Evolutionary conservation across 2,797 vertebrate genomes (phyloP), one percentile per base, ranked within the genome.

Genomic region (Semaprochilodus insignis): DNA sequence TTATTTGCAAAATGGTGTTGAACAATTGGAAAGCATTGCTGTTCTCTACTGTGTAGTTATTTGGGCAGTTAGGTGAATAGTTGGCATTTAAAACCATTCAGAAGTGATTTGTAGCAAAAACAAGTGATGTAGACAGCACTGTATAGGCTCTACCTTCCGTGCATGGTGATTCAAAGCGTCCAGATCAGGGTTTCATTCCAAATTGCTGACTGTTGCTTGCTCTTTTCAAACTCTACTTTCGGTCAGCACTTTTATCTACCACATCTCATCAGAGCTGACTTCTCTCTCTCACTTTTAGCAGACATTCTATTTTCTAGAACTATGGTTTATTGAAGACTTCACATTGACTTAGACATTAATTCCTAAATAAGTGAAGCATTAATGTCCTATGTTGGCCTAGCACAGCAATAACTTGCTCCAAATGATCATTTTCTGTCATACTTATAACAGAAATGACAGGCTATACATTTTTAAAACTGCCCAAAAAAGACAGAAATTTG

Each of bases 211-310:
- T 91, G 83, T 90, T 90, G 87, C 65, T 67, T 48, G 44, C 44
- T 93, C 90, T 93, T 91, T 94, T 93, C 91, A 93, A 90, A 94
- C 92, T 91, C 91, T 92, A 93, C 88, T 80, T 88, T 89, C 88
- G 88, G 89, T 93, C 91, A 92, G 88, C 89, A 87, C 86, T 89
- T 91, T 94, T 92, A 93, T 93, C 91, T 92, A 92, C 92, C 90
- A 93, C 91, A 94, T 91, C 93, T 93, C 90, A 94, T 95, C 93
- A 81, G 88, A 81, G 86, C 89, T 90, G 84, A 89, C 90, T 89
- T 87, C 44, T 48, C 44, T 48, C 44, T 90, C 86, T 88, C 78
- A 89, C 88, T 88, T 88, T 79, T 94, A 93, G 90, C 90, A 91
- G 92, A 92, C 91, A 88, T 89, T 94, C 90, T 89, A 94, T 93